phyloP scores from a whole-genome alignment of 2,888 invertebrate genomes.

The Melangyna quadrimaculata region DNA sequence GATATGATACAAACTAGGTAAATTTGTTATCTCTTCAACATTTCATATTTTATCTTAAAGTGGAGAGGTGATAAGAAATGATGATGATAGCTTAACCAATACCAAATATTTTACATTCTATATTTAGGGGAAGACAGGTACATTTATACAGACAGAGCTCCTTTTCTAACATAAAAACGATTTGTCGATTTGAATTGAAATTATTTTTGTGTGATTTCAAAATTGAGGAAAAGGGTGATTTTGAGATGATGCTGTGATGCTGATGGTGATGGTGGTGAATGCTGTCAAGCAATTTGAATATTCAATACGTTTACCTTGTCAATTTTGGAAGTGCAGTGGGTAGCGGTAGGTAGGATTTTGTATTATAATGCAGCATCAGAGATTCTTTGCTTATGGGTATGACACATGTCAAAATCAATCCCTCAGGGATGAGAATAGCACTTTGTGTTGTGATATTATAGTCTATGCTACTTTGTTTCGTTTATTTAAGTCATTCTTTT shows the following conservation, averaged over 20 bases:
- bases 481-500: neutral
- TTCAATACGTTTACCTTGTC: neutral
- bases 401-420: constrained; percentile 26
- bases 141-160: neutral
- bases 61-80: constrained; percentile 6
- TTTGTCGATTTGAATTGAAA: constrained; percentile 13
- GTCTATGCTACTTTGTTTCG: neutral
- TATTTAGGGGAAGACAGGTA: neutral
- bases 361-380: neutral
- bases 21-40: constrained; percentile 1
- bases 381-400: no score
- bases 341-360: neutral
- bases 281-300: neutral
- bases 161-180: neutral
- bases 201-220: neutral
- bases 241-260: neutral
- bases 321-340: neutral
- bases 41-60: constrained; percentile 1
- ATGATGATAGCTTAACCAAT: constrained; percentile 8
- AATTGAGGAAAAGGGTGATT: neutral
- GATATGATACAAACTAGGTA: constrained; percentile 5
- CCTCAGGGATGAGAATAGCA: constrained; percentile 2
- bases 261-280: neutral
- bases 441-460: constrained; percentile 5
- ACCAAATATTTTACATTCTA: neutral